phyloP scores from a whole-genome alignment of 2,797 vertebrate species.

The Etheostoma perlongum region DNA sequence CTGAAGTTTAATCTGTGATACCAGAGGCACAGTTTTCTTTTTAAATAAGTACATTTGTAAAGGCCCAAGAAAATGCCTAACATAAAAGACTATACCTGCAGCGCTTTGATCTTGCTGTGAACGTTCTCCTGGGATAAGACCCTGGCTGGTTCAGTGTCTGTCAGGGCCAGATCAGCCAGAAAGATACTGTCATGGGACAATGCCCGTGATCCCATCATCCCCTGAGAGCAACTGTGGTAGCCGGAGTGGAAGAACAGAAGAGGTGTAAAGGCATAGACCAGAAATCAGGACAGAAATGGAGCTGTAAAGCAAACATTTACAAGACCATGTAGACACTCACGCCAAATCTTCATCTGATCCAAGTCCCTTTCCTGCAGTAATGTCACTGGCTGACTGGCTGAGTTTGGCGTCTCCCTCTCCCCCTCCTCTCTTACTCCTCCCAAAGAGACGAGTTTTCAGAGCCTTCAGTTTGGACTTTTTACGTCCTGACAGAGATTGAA shows the following conservation, averaged over 20 bases:
- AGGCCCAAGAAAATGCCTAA: not conserved
- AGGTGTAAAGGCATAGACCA: not conserved
- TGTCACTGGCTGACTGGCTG: slow-evolving; percentile 89
- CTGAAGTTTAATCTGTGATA: slow-evolving; percentile 90
- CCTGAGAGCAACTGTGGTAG: slow-evolving; percentile 82
- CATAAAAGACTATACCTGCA: slow-evolving; percentile 86
- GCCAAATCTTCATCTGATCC: slow-evolving; percentile 88
- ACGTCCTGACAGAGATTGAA: slow-evolving; percentile 81
- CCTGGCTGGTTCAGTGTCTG: slow-evolving; percentile 84
- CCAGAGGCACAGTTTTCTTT: slow-evolving; percentile 2
- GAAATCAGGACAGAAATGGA: not conserved
- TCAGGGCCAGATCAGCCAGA: slow-evolving; percentile 86
- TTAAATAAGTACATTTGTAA: not conserved
- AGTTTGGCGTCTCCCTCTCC: slow-evolving; percentile 78
- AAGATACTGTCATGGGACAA: slow-evolving; percentile 97
- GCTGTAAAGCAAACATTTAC: not conserved
- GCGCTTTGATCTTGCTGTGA: slow-evolving; percentile 91
- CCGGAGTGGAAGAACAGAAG: slow-evolving; percentile 3
- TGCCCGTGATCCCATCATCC: slow-evolving; percentile 89
- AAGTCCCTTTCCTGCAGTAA: slow-evolving; percentile 76
- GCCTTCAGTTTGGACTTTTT: slow-evolving; percentile 91
- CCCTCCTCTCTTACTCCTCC: slow-evolving; percentile 87
- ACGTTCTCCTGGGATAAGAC: slow-evolving; percentile 94
- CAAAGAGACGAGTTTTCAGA: slow-evolving; percentile 89
- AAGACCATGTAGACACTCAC: slow-evolving; percentile 60